A percentile compares a stretch with the other conserved stretches of the same genome.
Evolutionary conservation across 2,797 vertebrate species (phyloP).

Genomic region (Rhinichthys osculus): DNA sequence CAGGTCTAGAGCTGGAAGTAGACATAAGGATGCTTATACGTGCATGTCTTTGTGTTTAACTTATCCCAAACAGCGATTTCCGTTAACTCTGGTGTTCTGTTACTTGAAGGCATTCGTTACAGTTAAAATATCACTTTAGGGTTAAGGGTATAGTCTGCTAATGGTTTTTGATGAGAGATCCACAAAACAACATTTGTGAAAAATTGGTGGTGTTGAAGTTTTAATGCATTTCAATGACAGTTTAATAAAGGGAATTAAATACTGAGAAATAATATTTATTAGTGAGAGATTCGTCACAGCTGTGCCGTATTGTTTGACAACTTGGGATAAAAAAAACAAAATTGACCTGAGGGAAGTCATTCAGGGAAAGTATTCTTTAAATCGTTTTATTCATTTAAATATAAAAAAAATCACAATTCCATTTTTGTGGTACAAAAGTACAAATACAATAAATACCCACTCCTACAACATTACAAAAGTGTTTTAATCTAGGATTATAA

Average conservation of each 20-base stretch:
- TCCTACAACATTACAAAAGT: constrained; percentile 50
- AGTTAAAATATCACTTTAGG: neutral
- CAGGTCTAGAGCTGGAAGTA: constrained; percentile 68
- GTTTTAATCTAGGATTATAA: constrained; percentile 47
- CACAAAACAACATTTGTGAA: neutral
- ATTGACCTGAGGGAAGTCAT: neutral
- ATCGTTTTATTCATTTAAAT: constrained; percentile 52
- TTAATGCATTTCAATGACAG: constrained; percentile 31
- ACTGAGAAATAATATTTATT: constrained; percentile 24
- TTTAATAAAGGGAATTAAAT: constrained; percentile 22
- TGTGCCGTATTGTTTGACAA: neutral
- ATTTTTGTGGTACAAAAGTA: constrained; percentile 57
- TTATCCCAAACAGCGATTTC: neutral
- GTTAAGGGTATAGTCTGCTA: neutral
- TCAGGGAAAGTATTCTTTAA: neutral
- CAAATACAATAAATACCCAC: constrained; percentile 60
- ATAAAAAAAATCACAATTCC: constrained; percentile 35
- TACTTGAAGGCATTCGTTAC: neutral
- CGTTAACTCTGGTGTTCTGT: neutral
- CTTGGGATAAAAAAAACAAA: neutral
- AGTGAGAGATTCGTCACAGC: constrained; percentile 33
- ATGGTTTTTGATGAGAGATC: constrained; percentile 41
- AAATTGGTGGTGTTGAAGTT: constrained; percentile 8
- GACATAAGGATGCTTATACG: neutral
- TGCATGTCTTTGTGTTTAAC: neutral